A percentile compares a stretch with the other conserved stretches of the same genome.
Evolutionary conservation across 2,113 vertebrate species (phyloP).

Genomic region (Apodemus speciosus): DNA sequence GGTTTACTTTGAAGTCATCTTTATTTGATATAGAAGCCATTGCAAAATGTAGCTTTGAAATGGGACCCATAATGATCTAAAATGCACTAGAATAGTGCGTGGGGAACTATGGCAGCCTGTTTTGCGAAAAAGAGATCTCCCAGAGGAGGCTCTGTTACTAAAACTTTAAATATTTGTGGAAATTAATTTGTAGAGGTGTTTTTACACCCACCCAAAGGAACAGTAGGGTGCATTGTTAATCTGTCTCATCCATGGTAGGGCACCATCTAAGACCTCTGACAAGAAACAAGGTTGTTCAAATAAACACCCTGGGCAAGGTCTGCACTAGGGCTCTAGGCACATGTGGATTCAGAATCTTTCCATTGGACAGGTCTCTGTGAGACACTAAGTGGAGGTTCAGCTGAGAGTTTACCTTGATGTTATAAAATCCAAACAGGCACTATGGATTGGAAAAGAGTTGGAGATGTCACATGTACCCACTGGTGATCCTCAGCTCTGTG

Average conservation of each 20-base stretch:
- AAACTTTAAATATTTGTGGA: slow-evolving; percentile 31
- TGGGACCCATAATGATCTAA: slow-evolving; percentile 1
- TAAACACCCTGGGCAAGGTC: neutral
- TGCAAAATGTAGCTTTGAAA: slow-evolving; percentile 57
- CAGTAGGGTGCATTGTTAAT: neutral
- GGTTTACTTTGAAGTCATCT: neutral
- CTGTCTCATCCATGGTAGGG: neutral
- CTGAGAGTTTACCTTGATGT: neutral
- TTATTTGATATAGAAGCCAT: slow-evolving; percentile 11
- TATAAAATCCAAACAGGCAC: neutral
- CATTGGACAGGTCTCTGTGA: neutral
- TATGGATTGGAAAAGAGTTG: too few species aligned
- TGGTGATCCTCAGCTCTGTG: neutral
- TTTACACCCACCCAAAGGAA: neutral
- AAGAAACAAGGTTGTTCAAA: neutral
- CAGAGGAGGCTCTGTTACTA: neutral
- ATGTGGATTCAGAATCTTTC: neutral
- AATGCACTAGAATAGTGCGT: neutral
- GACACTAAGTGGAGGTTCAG: neutral
- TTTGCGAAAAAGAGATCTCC: slow-evolving; percentile 11
- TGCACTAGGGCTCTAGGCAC: neutral
- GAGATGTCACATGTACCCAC: neutral
- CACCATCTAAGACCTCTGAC: too few species aligned
- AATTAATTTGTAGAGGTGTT: slow-evolving; percentile 32
- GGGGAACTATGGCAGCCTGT: neutral